phyloP scores from a whole-genome alignment of 1,140 invertebrate genomes.

The Musca vetustissima region DNA sequence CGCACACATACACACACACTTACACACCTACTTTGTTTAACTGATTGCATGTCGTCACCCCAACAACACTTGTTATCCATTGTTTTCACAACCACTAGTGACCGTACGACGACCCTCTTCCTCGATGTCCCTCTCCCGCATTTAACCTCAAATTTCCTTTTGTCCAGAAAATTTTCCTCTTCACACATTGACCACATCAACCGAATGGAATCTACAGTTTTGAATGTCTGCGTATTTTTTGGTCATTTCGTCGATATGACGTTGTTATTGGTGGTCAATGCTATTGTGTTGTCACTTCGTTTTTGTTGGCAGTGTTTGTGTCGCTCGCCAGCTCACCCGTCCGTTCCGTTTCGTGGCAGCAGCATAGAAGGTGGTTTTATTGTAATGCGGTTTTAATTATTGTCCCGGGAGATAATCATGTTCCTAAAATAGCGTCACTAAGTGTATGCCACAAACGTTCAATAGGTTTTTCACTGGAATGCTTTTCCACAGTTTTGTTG shows the following conservation, averaged over 20 bases:
- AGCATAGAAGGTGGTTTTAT: slow-evolving; percentile 20
- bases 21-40: slow-evolving; percentile 4
- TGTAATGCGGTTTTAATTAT: slow-evolving; percentile 24
- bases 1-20: background rate
- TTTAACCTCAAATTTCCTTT: too few relatives aligned
- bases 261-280: background rate
- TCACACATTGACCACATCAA: too few relatives aligned
- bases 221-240: background rate
- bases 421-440: too few relatives aligned
- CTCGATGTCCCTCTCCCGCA: too few relatives aligned
- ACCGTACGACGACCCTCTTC: background rate
- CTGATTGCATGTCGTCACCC: slow-evolving; percentile 16
- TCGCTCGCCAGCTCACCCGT: too few relatives aligned
- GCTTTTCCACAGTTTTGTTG: too few relatives aligned
- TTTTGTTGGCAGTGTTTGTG: background rate
- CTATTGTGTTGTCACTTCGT: slow-evolving; percentile 7
- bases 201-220: too few relatives aligned
- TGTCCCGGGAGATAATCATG: slow-evolving; percentile 19
- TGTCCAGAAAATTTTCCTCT: too few relatives aligned
- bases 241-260: background rate
- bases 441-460: too few relatives aligned
- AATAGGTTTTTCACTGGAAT: too few relatives aligned
- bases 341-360: too few relatives aligned
- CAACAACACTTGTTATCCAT: slow-evolving; percentile 14
- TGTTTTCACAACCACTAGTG: background rate